Evolutionary conservation across 2,797 vertebrate species (phyloP).

Genomic region (Spea hammondii): DNA sequence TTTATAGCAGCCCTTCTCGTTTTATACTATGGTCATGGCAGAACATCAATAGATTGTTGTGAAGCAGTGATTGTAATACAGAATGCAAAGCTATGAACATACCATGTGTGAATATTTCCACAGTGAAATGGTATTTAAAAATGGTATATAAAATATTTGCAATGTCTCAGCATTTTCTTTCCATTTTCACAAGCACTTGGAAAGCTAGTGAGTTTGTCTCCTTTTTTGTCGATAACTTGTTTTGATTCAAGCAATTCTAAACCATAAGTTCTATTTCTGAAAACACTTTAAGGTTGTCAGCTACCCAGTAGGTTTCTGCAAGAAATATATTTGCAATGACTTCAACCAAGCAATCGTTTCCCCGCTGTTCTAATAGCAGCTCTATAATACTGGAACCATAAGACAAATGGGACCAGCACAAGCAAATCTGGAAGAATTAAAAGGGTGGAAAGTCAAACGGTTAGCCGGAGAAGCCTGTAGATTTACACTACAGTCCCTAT

Average conservation of each 20-base stretch:
- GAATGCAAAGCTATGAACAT: too few species aligned
- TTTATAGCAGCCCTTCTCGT: too few species aligned
- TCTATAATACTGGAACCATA: not conserved
- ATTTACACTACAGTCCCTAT: too few species aligned
- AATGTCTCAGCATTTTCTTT: too few species aligned
- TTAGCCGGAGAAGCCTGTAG: too few species aligned
- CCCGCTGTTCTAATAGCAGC: conserved; percentile 26
- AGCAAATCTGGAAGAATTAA: not conserved
- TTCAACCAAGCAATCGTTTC: conserved; percentile 7
- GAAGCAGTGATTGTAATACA: too few species aligned
- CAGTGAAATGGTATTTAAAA: too few species aligned
- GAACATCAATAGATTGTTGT: too few species aligned
- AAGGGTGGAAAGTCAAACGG: not conserved
- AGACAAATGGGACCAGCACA: not conserved
- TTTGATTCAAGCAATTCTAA: not conserved
- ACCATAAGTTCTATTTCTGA: conserved; percentile 5
- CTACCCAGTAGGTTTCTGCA: not conserved
- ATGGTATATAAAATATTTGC: too few species aligned
- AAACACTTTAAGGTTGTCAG: not conserved
- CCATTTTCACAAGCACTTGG: too few species aligned
- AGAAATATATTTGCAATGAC: not conserved
- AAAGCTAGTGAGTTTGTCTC: not conserved
- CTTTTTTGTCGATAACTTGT: conserved; percentile 7
- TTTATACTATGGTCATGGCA: too few species aligned
- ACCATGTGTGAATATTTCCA: too few species aligned